Conservation (phyloP, 1,140 invertebrate genomes). For the Eufriesea mexicana region DNA sequence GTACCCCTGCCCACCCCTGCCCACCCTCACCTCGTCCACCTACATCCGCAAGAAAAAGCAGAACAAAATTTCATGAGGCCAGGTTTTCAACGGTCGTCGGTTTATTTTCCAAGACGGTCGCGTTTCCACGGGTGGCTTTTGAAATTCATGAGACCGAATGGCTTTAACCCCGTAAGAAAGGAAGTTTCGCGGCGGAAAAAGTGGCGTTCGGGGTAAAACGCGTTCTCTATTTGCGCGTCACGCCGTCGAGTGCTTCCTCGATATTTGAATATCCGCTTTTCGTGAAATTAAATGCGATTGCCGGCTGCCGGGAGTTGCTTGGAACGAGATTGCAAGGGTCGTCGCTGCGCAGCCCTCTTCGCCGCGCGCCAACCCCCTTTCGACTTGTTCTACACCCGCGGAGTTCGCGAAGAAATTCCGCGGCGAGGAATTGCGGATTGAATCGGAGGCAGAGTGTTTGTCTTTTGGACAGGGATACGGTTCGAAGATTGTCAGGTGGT, state of each 20-base stretch:
- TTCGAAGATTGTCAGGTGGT: background rate
- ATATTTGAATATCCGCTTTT: conserved; percentile 69
- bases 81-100: too few relatives aligned
- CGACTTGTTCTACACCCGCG: background rate
- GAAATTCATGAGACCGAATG: conserved; percentile 77
- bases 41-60: background rate
- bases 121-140: conserved; percentile 65
- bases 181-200: conserved; percentile 60
- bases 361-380: background rate
- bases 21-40: too few relatives aligned
- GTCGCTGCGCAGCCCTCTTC: background rate
- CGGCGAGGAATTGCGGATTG: background rate
- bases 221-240: conserved; percentile 57
- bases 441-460: background rate
- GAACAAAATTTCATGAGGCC: background rate
- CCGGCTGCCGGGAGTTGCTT: background rate
- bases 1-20: too few relatives aligned
- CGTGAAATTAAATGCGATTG: conserved; percentile 60
- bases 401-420: background rate
- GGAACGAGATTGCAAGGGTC: conserved; percentile 4
- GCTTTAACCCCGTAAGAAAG: conserved; percentile 69
- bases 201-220: conserved; percentile 30
- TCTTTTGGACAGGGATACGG: background rate
- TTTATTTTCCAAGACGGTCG: conserved; percentile 33
- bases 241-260: conserved; percentile 42